A percentile compares a stretch with the other conserved stretches of the same genome.
These are phyloP conservation scores for Promerops cafer DNA, from an alignment of 2,113 vertebrate genomes.

Conservation along the genomic window DNA sequence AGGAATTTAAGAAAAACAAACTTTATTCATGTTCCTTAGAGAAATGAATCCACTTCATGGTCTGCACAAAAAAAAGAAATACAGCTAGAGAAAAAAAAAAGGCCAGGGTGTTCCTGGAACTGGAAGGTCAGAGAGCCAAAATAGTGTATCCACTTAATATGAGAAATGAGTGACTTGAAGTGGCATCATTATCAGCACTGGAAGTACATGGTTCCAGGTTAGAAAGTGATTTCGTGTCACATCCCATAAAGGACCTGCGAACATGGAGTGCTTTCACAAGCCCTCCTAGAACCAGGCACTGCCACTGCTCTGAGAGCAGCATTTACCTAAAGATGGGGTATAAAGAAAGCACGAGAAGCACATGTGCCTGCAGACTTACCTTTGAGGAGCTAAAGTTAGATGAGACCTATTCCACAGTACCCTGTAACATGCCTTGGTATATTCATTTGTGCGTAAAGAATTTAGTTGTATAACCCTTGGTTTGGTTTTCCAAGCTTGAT, in stretches of 20 bases:
- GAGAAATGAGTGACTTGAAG: background rate
- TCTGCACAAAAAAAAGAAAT: conserved; percentile 29
- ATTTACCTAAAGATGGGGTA: background rate
- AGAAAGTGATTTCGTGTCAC: background rate
- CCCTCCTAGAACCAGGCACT: background rate
- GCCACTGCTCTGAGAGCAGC: background rate
- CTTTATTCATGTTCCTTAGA: conserved; percentile 42
- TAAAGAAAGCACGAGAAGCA: background rate
- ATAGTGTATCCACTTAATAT: conserved; percentile 8
- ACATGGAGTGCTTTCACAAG: background rate
- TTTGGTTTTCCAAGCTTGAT: background rate
- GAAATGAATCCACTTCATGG: conserved; percentile 1
- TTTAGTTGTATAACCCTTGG: background rate
- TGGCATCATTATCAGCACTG: background rate
- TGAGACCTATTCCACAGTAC: background rate
- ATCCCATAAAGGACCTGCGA: background rate
- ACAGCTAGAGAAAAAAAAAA: background rate
- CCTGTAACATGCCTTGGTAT: background rate
- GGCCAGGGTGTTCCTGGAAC: background rate
- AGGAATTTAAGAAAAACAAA: conserved; percentile 58
- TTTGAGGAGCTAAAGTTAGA: background rate
- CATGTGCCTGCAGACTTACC: background rate
- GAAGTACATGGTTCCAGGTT: background rate
- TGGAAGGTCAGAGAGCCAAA: conserved; percentile 18
- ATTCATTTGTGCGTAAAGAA: background rate